Base-by-base conservation (phyloP, 2,797 vertebrate species). In the Pseudochirops corinnae region DNA sequence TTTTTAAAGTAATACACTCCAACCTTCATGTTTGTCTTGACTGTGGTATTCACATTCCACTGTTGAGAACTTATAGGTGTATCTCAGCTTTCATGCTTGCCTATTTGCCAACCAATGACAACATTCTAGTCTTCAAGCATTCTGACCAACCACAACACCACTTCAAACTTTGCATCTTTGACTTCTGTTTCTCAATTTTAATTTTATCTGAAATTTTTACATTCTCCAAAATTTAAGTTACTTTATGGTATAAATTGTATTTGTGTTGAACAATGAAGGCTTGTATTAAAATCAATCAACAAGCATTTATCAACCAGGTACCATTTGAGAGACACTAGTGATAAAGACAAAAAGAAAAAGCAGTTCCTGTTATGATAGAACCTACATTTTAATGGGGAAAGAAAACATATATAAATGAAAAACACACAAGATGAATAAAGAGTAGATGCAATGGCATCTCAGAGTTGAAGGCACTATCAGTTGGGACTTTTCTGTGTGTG, bases 101-200 rank as follows among this genome's bases (percentile, higher is more conserved):
- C 50, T 26, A 50, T 39, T 95, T 94, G 62, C 28, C 62, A 96
- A 56, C 57, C 90, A 90, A 46, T 94, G 50, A 31, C 53, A 92
- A 62, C 92, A 55, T 33, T 53, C 94, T 95, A 94, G 95, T 95
- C 95, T 94, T 55, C 92, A 52, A 93, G 46, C 4, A 39, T 91
- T 91, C 93, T 95, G 96, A 92, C 74, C 62, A 94, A 67, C 55
- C 28, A 67, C 33, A 74, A 26, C 60, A 96, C 93, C 93, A 55
- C 82, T 96, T 97, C 97, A 94, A 96, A 94, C 91, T 96, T 58
- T 82, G 10, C 92, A 87, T 56, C 91, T 96, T 95, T 94, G 93
- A 90, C 57, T 97, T 97, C 93, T 95, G 50, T 58, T 96, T 94
- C n/a, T 96, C 91, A 92, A 96, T 46, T 87, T 95, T 94, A 94